A percentile compares a stretch with the other conserved stretches of the same genome.
These are phyloP conservation scores for Barypeithes pellucidus DNA, from an alignment of 2,888 invertebrate genomes.

Conservation along the genomic window DNA sequence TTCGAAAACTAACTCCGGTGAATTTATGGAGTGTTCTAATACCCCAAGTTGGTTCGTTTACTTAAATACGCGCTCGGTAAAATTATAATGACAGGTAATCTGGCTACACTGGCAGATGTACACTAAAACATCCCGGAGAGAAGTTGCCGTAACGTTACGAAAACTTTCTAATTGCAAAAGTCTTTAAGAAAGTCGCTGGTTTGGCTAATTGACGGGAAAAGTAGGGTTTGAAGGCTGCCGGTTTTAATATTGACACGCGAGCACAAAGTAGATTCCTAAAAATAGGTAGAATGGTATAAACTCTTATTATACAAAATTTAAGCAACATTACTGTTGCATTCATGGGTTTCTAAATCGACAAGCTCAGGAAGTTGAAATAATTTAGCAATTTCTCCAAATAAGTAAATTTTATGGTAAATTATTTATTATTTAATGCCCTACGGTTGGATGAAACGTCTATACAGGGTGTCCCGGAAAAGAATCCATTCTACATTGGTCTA, in stretches of 20 bases:
- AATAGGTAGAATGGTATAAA: background rate
- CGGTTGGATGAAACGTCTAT: too few relatives aligned
- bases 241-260: conserved; percentile 7
- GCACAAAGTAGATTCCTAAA: background rate
- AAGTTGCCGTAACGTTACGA: conserved; percentile 46
- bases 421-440: too few relatives aligned
- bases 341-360: too few relatives aligned
- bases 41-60: conserved; percentile 61
- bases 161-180: conserved; percentile 46
- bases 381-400: too few relatives aligned
- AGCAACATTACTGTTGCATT: too few relatives aligned
- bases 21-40: conserved; percentile 64
- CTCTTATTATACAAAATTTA: too few relatives aligned
- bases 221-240: background rate
- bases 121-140: conserved; percentile 56
- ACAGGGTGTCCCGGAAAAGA: too few relatives aligned
- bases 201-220: conserved; percentile 28
- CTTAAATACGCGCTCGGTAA: conserved; percentile 62
- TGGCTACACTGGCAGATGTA: conserved; percentile 61
- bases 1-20: conserved; percentile 58
- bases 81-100: conserved; percentile 65
- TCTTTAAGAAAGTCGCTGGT: conserved; percentile 25
- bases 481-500: too few relatives aligned
- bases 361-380: too few relatives aligned
- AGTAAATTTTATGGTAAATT: too few relatives aligned